Conservation (phyloP, 2,888 invertebrate species). For the Volucella zonaria region DNA sequence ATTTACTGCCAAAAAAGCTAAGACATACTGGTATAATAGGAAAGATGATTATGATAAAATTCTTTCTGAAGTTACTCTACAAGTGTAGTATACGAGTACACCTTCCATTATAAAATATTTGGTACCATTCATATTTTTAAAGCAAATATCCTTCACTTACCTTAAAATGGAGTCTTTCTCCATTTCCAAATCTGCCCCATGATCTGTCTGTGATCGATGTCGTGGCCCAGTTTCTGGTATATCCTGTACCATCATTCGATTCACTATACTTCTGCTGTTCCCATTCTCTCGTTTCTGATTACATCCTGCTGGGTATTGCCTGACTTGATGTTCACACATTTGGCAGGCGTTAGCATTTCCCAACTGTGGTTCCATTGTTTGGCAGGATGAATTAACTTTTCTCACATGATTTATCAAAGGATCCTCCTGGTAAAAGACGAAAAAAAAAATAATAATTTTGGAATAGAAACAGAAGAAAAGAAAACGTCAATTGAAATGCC, state of each 20-base stretch:
- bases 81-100: too few relatives aligned
- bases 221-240: slow-evolving; percentile 7
- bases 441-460: neutral
- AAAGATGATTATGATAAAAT: too few relatives aligned
- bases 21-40: too few relatives aligned
- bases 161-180: slow-evolving; percentile 46
- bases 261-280: slow-evolving; percentile 20
- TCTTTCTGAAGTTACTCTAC: too few relatives aligned
- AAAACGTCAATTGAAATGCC: slow-evolving; percentile 59
- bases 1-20: too few relatives aligned
- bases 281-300: slow-evolving; percentile 63
- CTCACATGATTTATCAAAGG: slow-evolving; percentile 70
- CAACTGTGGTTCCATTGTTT: slow-evolving; percentile 65
- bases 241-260: slow-evolving; percentile 1
- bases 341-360: slow-evolving; percentile 68
- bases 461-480: slow-evolving; percentile 20
- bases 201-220: slow-evolving; percentile 56
- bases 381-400: slow-evolving; percentile 71
- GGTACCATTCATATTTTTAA: neutral
- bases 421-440: slow-evolving; percentile 50
- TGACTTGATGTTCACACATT: slow-evolving; percentile 65
- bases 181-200: slow-evolving; percentile 21
- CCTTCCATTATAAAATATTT: too few relatives aligned
- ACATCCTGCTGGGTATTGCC: slow-evolving; percentile 56
- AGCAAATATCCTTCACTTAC: slow-evolving; percentile 38